Conservation (phyloP, 2,113 vertebrate genomes). For the Chunga burmeisteri region DNA sequence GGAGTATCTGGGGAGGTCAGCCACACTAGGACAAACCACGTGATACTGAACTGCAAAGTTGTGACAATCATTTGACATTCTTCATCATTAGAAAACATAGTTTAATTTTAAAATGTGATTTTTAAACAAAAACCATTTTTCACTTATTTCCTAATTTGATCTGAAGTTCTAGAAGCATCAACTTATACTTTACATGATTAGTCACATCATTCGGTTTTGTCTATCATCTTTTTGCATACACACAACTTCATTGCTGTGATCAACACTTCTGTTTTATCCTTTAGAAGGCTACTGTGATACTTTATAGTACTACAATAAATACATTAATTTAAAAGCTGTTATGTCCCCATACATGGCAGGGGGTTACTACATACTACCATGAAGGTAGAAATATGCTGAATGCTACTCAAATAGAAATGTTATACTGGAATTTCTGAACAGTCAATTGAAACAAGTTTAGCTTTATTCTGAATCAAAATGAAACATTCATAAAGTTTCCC, state of each 20-base stretch:
- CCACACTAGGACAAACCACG: background rate
- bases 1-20: background rate
- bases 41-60: background rate
- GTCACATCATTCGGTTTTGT: background rate
- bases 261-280: background rate
- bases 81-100: background rate
- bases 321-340: background rate
- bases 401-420: background rate
- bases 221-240: background rate
- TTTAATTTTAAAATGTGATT: background rate
- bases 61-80: background rate
- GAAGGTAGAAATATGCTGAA: background rate
- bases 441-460: background rate
- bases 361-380: background rate
- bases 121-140: background rate
- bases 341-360: background rate
- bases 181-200: background rate
- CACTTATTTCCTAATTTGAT: background rate
- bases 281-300: background rate
- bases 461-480: slow-evolving; percentile 13
- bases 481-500: background rate
- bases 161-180: background rate
- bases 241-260: background rate
- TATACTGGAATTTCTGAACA: background rate
- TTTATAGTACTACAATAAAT: background rate